These are phyloP conservation scores for Caprella mutica DNA, from an alignment of 2,888 invertebrate genomes.

Conservation along the genomic window DNA sequence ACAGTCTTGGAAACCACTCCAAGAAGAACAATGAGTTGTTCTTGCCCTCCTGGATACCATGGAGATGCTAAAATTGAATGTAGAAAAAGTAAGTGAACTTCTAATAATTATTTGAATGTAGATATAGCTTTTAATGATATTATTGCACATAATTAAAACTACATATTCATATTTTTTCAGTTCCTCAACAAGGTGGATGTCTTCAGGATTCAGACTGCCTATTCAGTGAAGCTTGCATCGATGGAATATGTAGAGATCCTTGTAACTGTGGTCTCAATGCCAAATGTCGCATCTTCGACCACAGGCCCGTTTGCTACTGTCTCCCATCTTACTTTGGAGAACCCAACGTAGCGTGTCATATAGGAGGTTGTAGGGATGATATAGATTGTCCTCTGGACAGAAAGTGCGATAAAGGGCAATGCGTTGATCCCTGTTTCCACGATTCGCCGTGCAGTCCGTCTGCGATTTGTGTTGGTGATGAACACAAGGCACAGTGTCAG, in stretches of 20 bases:
- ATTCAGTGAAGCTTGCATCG: constrained; percentile 64
- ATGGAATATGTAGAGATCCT: constrained; percentile 71
- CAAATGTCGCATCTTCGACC: constrained; percentile 66
- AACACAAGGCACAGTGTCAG: constrained; percentile 56
- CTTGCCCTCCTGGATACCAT: constrained; percentile 36
- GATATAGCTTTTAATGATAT: not conserved
- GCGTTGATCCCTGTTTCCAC: constrained; percentile 70
- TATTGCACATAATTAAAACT: too few relatives aligned
- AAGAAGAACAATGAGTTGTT: constrained; percentile 36
- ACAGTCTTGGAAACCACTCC: constrained; percentile 36
- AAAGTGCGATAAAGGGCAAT: constrained; percentile 60
- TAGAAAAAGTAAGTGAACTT: constrained; percentile 48
- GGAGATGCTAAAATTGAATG: constrained; percentile 35
- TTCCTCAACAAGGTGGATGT: constrained; percentile 61
- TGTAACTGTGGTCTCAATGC: constrained; percentile 76
- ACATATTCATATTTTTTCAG: constrained; percentile 45
- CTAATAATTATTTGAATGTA: not conserved
- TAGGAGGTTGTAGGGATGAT: constrained; percentile 69
- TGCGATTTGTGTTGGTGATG: constrained; percentile 39
- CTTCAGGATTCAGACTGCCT: constrained; percentile 54
- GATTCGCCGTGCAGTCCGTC: constrained; percentile 54
- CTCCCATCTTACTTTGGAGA: constrained; percentile 72
- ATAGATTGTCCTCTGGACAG: constrained; percentile 71
- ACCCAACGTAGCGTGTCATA: constrained; percentile 65
- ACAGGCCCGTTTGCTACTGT: constrained; percentile 76